These are phyloP conservation scores for Cheirogaleus medius DNA, from an alignment of 2,113 vertebrate species.

Conservation along the genomic window DNA sequence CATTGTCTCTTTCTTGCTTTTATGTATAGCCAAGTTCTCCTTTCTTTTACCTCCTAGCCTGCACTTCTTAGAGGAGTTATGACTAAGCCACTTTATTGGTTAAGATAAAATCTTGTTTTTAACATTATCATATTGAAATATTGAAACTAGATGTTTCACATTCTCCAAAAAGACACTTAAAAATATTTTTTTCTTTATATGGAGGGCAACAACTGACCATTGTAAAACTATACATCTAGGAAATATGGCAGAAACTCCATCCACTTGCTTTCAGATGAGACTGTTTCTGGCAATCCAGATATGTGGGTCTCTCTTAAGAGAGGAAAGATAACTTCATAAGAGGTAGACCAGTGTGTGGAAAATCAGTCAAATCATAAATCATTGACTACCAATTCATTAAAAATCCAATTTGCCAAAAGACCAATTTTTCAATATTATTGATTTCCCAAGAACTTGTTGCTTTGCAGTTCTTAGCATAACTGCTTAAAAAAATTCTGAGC, in stretches of 20 bases:
- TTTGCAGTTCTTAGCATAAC: constrained; percentile 18
- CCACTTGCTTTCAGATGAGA: neutral
- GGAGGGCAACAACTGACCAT: neutral
- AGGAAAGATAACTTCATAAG: neutral
- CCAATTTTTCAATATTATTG: neutral
- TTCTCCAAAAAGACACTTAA: neutral
- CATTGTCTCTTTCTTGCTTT: neutral
- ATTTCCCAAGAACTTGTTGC: neutral
- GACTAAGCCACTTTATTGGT: neutral
- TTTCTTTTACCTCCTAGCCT: neutral
- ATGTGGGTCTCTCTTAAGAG: neutral
- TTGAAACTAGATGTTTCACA: neutral
- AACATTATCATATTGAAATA: neutral
- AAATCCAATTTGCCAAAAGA: neutral
- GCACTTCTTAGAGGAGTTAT: neutral
- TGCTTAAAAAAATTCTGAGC: constrained; percentile 5
- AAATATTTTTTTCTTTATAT: neutral
- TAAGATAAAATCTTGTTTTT: neutral
- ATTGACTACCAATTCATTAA: neutral
- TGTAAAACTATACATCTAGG: neutral
- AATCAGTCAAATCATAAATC: neutral
- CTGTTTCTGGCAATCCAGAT: neutral
- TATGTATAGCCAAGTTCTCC: neutral
- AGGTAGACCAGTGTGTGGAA: neutral
- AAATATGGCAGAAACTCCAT: constrained; percentile 14